phyloP scores from a whole-genome alignment of 2,888 invertebrate species.

The Amblyjoppa fuscipennis region DNA sequence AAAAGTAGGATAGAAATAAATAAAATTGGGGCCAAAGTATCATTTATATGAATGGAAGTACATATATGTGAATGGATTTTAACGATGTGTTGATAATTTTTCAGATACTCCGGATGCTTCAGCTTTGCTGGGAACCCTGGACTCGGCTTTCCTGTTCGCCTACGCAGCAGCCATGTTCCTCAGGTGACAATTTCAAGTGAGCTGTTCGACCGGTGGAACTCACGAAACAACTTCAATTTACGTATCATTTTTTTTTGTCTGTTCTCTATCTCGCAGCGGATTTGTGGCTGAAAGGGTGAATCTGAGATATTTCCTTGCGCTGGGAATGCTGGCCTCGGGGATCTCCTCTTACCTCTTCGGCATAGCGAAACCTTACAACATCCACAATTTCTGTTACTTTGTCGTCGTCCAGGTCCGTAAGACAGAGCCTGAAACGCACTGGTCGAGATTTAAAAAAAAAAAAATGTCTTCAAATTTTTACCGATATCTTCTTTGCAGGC shows the following conservation, averaged over 20 bases:
- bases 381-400: conserved; percentile 94
- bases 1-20: no score
- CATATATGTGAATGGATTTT: background rate
- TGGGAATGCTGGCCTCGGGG: conserved; percentile 96
- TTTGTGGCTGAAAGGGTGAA: conserved; percentile 97
- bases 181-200: conserved; percentile 85
- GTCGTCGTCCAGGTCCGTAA: conserved; percentile 91
- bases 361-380: conserved; percentile 91
- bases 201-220: conserved; percentile 45
- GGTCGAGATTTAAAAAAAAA: no score
- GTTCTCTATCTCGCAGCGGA: conserved; percentile 86
- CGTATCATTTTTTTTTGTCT: conserved; percentile 60
- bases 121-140: conserved; percentile 93
- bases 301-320: conserved; percentile 94
- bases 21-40: no score
- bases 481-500: conserved; percentile 85
- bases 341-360: conserved; percentile 96
- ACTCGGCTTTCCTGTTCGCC: conserved; percentile 96
- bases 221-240: conserved; percentile 36
- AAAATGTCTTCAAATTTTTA: background rate
- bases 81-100: conserved; percentile 57
- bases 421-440: background rate
- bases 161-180: conserved; percentile 97
- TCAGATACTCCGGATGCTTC: conserved; percentile 90
- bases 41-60: no score